phyloP scores from a whole-genome alignment of 2,888 invertebrate species.

The Tetragonula carbonaria region DNA sequence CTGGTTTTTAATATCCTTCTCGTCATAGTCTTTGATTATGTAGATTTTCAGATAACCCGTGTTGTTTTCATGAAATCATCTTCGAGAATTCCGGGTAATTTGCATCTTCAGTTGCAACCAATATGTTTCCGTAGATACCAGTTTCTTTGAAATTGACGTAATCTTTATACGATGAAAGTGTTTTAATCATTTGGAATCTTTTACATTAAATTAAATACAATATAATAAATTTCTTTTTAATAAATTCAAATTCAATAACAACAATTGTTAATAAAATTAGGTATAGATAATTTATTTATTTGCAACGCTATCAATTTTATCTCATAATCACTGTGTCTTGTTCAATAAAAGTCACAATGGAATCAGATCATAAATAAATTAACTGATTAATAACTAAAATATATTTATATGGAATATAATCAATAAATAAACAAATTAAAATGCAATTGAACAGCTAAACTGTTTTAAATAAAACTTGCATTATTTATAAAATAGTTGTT shows the following conservation, averaged over 20 bases:
- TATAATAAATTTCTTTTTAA: not conserved
- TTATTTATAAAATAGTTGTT: too few species aligned
- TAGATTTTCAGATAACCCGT: slow-evolving; percentile 53
- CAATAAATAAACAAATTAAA: too few species aligned
- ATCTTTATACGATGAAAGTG: not conserved
- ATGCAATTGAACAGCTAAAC: too few species aligned
- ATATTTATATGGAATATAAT: too few species aligned
- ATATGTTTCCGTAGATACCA: slow-evolving; percentile 28
- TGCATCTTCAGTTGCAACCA: slow-evolving; percentile 36
- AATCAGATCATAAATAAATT: too few species aligned
- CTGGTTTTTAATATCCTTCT: slow-evolving; percentile 68
- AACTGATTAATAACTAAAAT: too few species aligned
- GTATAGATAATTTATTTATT: not conserved
- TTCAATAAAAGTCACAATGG: not conserved
- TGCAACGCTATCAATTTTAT: not conserved
- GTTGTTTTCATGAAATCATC: slow-evolving; percentile 59
- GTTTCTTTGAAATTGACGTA: slow-evolving; percentile 13
- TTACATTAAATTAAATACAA: not conserved
- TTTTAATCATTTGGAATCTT: not conserved
- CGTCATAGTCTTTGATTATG: slow-evolving; percentile 57
- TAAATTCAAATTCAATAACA: too few species aligned
- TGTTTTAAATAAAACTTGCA: too few species aligned
- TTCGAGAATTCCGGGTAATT: slow-evolving; percentile 50
- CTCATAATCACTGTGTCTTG: not conserved
- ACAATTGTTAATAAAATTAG: not conserved